Conservation (phyloP, 2,113 vertebrate genomes). For the Nycticryphes semicollaris region DNA sequence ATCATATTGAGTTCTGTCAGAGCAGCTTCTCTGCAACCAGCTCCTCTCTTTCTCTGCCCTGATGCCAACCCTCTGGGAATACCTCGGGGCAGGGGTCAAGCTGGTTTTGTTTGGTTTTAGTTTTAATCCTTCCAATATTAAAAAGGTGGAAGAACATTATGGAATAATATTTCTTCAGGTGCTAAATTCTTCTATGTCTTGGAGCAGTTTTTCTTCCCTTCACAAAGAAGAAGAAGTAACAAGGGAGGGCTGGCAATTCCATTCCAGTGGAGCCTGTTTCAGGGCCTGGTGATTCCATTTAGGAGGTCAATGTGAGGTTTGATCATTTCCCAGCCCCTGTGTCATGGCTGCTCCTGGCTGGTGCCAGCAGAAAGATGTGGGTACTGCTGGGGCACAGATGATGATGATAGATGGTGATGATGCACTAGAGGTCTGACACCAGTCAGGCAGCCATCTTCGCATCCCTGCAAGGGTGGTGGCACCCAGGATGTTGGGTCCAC, state of each 20-base stretch:
- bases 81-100: fast-evolving
- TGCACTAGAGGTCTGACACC: background rate
- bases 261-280: background rate
- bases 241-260: background rate
- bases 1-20: background rate
- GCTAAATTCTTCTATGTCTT: background rate
- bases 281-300: background rate
- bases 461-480: background rate
- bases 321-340: background rate
- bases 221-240: background rate
- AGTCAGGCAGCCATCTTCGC: fast-evolving
- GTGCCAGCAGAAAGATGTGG: fast-evolving
- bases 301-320: fast-evolving
- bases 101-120: background rate
- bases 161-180: background rate
- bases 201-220: background rate
- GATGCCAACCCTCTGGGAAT: background rate
- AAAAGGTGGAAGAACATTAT: background rate
- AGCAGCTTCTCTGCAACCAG: background rate
- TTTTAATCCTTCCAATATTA: background rate
- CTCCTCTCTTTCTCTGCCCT: background rate
- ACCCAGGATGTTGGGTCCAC: background rate
- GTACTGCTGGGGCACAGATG: background rate
- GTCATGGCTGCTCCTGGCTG: background rate
- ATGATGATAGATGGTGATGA: background rate